Percentiles rank a stretch among this genome's conserved stretches.
These are phyloP conservation scores for Propithecus deckenii DNA, from an alignment of 2,797 vertebrate genomes.

Conservation along the genomic window DNA sequence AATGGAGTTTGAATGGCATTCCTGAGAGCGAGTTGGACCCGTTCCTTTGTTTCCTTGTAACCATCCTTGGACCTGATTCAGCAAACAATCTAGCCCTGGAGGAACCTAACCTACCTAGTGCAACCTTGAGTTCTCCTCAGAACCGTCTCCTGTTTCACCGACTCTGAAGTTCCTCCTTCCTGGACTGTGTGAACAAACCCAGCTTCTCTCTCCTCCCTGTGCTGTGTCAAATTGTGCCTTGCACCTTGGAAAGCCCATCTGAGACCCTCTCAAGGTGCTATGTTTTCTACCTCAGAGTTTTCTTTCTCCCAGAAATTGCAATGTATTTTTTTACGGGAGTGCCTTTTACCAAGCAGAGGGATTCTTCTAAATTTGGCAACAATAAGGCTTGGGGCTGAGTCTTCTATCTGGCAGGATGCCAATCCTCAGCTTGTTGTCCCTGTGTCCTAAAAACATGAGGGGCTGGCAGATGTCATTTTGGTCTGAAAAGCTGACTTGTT, in stretches of 20 bases:
- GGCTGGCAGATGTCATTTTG: neutral
- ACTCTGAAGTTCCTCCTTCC: neutral
- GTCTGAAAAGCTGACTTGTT: neutral
- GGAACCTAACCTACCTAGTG: neutral
- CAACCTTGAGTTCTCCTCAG: neutral
- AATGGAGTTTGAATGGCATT: slow-evolving; percentile 9
- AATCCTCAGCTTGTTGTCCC: neutral
- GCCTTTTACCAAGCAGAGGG: slow-evolving; percentile 16
- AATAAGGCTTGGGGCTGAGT: neutral
- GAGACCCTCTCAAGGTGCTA: slow-evolving; percentile 11
- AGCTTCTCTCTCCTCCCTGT: neutral
- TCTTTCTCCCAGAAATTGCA: slow-evolving; percentile 32
- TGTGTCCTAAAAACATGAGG: neutral
- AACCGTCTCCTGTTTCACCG: neutral
- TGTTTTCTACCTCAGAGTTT: slow-evolving; percentile 71
- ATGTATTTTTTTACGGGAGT: neutral
- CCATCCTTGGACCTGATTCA: slow-evolving; percentile 48
- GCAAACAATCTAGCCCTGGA: neutral
- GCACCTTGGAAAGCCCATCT: neutral
- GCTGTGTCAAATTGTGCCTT: neutral
- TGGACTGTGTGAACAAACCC: neutral
- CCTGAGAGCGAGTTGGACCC: slow-evolving; percentile 38
- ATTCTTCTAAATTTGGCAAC: neutral
- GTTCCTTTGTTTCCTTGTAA: slow-evolving; percentile 53
- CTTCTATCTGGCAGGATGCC: neutral